Base-by-base conservation (phyloP, 2,888 invertebrate species). In the Yponomeuta plumbellus region DNA sequence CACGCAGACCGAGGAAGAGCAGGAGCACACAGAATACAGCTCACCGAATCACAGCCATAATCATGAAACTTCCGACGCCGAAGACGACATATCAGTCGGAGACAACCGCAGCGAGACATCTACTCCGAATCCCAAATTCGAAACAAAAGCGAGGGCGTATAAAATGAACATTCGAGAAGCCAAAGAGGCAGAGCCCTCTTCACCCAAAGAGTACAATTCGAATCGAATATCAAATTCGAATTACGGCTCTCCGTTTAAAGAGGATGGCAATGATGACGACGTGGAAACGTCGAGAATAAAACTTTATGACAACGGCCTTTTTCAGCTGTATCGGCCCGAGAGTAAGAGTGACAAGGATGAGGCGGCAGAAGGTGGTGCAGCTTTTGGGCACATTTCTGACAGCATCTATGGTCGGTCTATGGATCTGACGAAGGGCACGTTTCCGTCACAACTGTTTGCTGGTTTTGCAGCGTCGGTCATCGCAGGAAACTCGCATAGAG, bases 81-180 rank as follows among this genome's bases (percentile, higher is more conserved):
- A 90, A 40, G 88, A 91, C 66, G 90, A 91, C 68, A 88, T 91
- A 69, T 88, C 89, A 4, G 88, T 91, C 23, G 86, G 91, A 2
- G 86, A 90, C 71, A 88, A 90, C 68, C 80, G 91, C 70, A 88
- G 91, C 66, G 86, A 89, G 58, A 76, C 88, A 0, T 89, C 88
- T 0, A 81, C 84, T 0, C 84, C 85, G 4, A 79, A 79, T 69
- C 68, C 70, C 11, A 73, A 75, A 20, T 78, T 72, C 11, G 68
- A 73, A 4, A 80, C 76, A 34, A 75, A 77, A 22, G n/a, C 20
- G 11, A 22, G 22, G 13, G 8, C n/a, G 8, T 78, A 75, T 61
- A 77, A 75, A 65, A 81, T 80, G 67, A 80, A 79, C 68, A 68
- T 71, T 23, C 80, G 77, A n/a, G 72, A 69, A 20, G 72, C 69